These are phyloP conservation scores for Enteromius treurensis DNA, from an alignment of 2,797 vertebrate genomes.

Conservation along the genomic window DNA sequence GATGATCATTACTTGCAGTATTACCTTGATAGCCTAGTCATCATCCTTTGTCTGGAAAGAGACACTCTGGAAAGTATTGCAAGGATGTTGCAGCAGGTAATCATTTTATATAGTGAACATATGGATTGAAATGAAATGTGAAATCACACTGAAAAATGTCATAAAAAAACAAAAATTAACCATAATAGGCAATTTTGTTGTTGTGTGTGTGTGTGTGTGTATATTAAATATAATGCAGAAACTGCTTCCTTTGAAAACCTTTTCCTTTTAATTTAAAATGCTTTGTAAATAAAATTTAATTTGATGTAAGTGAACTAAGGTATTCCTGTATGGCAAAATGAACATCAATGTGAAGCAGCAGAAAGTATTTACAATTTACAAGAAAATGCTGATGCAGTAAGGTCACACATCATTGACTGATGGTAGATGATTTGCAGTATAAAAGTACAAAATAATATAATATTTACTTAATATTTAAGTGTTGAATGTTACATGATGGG, in stretches of 20 bases:
- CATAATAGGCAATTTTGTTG: neutral
- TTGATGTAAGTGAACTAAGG: neutral
- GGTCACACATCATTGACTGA: neutral
- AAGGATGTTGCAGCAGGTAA: neutral
- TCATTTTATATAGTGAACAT: neutral
- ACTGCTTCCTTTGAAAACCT: neutral
- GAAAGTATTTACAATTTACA: neutral
- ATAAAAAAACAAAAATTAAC: neutral
- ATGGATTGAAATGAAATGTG: neutral
- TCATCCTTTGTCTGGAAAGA: neutral
- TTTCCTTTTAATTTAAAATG: neutral
- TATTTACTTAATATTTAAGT: neutral
- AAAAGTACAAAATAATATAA: neutral
- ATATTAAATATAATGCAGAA: no score
- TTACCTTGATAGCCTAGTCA: conserved; percentile 17
- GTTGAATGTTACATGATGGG: neutral
- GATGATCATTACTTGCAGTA: conserved; percentile 19
- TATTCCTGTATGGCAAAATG: neutral
- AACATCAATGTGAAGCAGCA: neutral
- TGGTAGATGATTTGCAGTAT: neutral
- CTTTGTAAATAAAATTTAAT: neutral
- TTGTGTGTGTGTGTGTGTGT: no score
- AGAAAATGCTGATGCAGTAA: neutral
- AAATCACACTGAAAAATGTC: neutral
- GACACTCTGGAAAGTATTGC: neutral